Evolutionary conservation across 2,797 vertebrate species (phyloP), one percentile per base, ranked within the genome.

Genomic region (Channa striata): DNA sequence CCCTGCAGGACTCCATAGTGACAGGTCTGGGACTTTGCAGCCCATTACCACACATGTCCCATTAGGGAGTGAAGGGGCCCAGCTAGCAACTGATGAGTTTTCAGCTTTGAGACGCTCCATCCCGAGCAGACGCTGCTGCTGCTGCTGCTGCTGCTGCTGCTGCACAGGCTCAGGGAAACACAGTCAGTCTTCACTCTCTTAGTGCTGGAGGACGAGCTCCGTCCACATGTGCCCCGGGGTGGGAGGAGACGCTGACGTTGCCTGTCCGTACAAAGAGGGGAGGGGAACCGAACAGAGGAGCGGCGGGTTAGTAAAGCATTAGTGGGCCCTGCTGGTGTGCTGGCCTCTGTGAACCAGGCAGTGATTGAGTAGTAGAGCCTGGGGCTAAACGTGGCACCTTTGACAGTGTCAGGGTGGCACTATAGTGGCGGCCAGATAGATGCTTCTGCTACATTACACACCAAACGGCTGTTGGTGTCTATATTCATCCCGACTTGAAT

Each of bases 401-500:
- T 87, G 91, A 90, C 88, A 83, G 79, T 81, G 85, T 87, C 67
- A 46, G 85, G 88, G 83, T 85, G 88, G 75, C 74, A 80, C 88
- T 81, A 86, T 80, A 74, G 82, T 10, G 61, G 77, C 47, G 51
- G 81, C 78, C 83, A 80, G 78, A 68, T 36, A 76, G 71, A 84
- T 56, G 82, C 83, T 89, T 91, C 89, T 88, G 88, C 86, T 90
- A 86, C 83, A 91, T 90, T 91, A 86, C 58, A 81, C 90, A 85
- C 78, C 87, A 87, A 87, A 85, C 20, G 70, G 56, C 75, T 77
- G 82, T 77, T 73, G 81, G 64, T 75, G 75, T 79, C 79, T 78
- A 67, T 67, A 81, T 77, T 87, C 83, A 77, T 65, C 76, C 74
- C 72, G 78, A 71, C 56, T 81, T 79, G 49, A 87, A 82, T 52